These are phyloP conservation scores for Volucella zonaria DNA, from an alignment of 2,888 invertebrate species.

Conservation along the genomic window DNA sequence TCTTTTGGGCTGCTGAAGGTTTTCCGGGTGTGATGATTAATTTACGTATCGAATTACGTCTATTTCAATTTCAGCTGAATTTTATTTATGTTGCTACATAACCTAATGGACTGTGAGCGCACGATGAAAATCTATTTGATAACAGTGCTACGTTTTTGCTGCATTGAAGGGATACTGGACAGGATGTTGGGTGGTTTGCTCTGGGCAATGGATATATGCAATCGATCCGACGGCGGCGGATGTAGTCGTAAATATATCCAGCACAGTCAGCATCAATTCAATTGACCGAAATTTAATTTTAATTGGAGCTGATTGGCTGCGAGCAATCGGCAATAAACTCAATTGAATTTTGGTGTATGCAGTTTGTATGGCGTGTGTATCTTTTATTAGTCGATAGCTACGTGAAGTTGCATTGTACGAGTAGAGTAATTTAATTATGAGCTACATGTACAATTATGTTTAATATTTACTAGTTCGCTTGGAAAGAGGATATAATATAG, in stretches of 20 bases:
- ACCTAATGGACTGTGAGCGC: slow-evolving; percentile 55
- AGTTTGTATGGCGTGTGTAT: too few species aligned
- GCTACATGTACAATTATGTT: too few species aligned
- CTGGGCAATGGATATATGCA: background rate
- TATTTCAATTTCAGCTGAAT: background rate
- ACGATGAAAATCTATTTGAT: slow-evolving; percentile 48
- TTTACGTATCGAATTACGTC: slow-evolving; percentile 8
- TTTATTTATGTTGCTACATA: slow-evolving; percentile 17
- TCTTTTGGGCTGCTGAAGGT: too few species aligned
- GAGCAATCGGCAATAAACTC: background rate
- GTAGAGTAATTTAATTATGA: too few species aligned
- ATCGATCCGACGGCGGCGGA: background rate
- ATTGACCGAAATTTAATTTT: slow-evolving; percentile 32
- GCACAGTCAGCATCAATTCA: slow-evolving; percentile 5
- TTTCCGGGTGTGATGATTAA: background rate
- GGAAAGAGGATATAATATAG: too few species aligned
- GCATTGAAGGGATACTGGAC: background rate
- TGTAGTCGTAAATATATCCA: too few species aligned
- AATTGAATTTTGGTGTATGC: too few species aligned
- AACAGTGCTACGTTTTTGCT: slow-evolving; percentile 11
- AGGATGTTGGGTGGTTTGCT: too few species aligned
- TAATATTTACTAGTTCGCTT: too few species aligned
- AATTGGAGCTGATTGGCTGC: background rate
- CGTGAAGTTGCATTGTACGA: too few species aligned
- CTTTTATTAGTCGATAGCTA: too few species aligned